A percentile compares a stretch with the other conserved stretches of the same genome.
Evolutionary conservation across 92 coral and sea anemone species (phyloP).

Genomic region (Desmophyllum pertusum): DNA sequence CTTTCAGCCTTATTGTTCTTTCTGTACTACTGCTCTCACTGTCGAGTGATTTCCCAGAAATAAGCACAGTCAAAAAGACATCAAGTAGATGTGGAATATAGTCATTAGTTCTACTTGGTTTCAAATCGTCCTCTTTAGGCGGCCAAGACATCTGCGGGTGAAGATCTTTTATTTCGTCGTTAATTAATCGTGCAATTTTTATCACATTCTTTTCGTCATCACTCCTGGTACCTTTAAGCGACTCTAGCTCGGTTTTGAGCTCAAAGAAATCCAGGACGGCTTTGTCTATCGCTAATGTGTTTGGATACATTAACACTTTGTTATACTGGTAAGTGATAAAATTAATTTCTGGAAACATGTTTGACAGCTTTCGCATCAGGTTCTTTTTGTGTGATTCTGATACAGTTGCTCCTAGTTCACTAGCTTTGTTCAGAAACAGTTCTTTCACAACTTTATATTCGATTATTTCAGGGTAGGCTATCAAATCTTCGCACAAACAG

Average conservation of each 20-base stretch:
- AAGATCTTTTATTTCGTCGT: conserved; percentile 51
- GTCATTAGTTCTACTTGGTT: too few relatives aligned
- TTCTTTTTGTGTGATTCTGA: too few relatives aligned
- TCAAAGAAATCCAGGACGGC: conserved; percentile 3
- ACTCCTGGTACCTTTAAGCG: conserved; percentile 7
- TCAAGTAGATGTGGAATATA: too few relatives aligned
- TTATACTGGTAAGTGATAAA: too few relatives aligned
- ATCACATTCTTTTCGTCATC: too few relatives aligned
- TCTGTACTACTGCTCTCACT: conserved; percentile 53
- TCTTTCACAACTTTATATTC: conserved; percentile 52
- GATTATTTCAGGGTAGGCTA: conserved; percentile 30
- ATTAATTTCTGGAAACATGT: conserved; percentile 48
- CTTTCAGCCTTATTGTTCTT: conserved; percentile 45
- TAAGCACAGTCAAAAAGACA: too few relatives aligned
- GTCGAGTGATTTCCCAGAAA: too few relatives aligned
- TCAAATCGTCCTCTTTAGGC: too few relatives aligned
- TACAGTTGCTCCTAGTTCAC: too few relatives aligned
- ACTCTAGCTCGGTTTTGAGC: conserved; percentile 25
- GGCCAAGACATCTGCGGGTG: conserved; percentile 67
- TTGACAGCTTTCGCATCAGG: too few relatives aligned
- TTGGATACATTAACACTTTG: too few relatives aligned
- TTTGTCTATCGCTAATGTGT: neutral
- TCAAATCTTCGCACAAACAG: conserved; percentile 33
- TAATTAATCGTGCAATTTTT: conserved; percentile 36
- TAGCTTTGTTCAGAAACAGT: too few relatives aligned